phyloP scores from a whole-genome alignment of 2,113 vertebrate genomes.

The Hystrix cristata region DNA sequence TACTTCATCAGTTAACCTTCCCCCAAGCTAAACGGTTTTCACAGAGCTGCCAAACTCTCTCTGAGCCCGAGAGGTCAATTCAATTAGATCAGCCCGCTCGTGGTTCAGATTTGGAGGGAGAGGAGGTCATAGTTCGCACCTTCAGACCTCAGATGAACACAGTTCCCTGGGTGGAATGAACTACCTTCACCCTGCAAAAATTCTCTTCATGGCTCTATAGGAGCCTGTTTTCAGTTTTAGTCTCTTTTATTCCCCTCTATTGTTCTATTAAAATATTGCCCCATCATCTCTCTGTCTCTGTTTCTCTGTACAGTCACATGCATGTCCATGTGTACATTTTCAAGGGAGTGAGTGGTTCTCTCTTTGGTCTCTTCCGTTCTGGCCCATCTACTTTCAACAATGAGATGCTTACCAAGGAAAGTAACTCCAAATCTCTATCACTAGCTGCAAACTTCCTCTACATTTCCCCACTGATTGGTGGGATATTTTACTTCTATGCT shows the following conservation, averaged over 20 bases:
- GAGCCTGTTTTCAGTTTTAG: not conserved
- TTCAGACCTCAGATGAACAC: not conserved
- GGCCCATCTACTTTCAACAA: not conserved
- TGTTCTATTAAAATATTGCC: not conserved
- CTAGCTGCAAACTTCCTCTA: not conserved
- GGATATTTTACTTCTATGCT: not conserved
- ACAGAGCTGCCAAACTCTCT: constrained; percentile 57
- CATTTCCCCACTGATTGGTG: not conserved
- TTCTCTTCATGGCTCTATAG: not conserved
- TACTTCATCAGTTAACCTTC: constrained; percentile 52
- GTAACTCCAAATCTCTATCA: not conserved
- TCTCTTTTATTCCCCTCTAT: not conserved
- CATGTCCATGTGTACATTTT: not conserved
- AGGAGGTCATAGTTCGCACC: not conserved
- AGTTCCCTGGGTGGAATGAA: not conserved
- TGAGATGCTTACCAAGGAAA: not conserved
- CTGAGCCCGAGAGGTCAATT: constrained; percentile 69
- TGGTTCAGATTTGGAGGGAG: not conserved
- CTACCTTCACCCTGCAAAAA: not conserved
- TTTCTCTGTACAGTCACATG: too few relatives aligned
- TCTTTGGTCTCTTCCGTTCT: not conserved
- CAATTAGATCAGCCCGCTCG: constrained; percentile 55
- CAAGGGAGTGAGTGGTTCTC: not conserved
- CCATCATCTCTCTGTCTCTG: not conserved
- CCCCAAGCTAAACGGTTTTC: constrained; percentile 64